Percentiles rank a stretch among this genome's conserved stretches.
phyloP scores from a whole-genome alignment of 1,140 invertebrate genomes.

The Amphibalanus amphitrite region DNA sequence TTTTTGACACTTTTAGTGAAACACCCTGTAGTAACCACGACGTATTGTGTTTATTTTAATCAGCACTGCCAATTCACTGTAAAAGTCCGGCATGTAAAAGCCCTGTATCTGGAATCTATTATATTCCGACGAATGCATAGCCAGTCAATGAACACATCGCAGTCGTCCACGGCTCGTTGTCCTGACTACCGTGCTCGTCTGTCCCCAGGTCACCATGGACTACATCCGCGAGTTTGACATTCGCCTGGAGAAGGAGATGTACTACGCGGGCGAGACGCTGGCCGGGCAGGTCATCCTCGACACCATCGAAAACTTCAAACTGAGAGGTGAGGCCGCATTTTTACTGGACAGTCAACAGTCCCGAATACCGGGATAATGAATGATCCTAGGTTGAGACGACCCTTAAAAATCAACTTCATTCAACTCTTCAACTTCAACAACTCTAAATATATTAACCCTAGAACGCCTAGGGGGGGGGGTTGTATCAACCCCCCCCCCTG shows the following conservation, averaged over 20 bases:
- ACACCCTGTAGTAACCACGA: too few relatives aligned
- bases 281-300: constrained; percentile 49
- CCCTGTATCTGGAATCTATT: background rate
- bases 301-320: constrained; percentile 55
- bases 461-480: too few relatives aligned
- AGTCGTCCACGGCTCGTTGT: background rate
- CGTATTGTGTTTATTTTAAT: background rate
- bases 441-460: too few relatives aligned
- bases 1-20: too few relatives aligned
- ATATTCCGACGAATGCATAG: background rate
- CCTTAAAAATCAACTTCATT: too few relatives aligned
- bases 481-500: too few relatives aligned
- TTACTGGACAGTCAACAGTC: too few relatives aligned
- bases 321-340: constrained; percentile 43
- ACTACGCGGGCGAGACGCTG: constrained; percentile 54
- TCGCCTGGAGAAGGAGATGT: constrained; percentile 52
- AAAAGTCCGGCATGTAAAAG: constrained; percentile 1
- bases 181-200: background rate
- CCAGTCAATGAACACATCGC: background rate
- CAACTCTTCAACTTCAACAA: too few relatives aligned
- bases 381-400: too few relatives aligned
- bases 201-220: constrained; percentile 37
- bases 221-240: constrained; percentile 63
- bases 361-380: too few relatives aligned
- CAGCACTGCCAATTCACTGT: constrained; percentile 5